phyloP scores from a whole-genome alignment of 2,797 vertebrate species.

The Silurus lanzhouensis region DNA sequence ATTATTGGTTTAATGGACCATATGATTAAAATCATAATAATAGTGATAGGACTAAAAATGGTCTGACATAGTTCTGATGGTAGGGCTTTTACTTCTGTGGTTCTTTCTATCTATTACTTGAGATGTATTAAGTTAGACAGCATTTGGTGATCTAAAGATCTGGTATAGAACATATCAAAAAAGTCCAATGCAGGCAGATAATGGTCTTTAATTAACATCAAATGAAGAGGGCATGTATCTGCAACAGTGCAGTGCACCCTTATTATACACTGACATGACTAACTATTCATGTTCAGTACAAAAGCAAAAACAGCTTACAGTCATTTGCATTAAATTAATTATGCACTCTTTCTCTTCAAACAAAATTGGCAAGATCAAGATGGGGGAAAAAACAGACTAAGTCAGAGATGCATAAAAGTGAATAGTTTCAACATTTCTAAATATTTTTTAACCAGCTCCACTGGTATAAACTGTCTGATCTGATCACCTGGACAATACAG shows the following conservation, averaged over 20 bases:
- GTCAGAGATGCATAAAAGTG: neutral
- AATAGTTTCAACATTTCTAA: neutral
- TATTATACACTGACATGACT: neutral
- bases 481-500: neutral
- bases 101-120: slow-evolving; percentile 15
- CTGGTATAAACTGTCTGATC: neutral
- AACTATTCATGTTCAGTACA: slow-evolving; percentile 14
- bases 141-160: slow-evolving; percentile 10
- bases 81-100: neutral
- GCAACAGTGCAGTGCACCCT: neutral
- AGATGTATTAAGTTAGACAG: neutral
- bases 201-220: slow-evolving; percentile 11
- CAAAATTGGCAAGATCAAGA: neutral
- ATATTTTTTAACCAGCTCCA: neutral
- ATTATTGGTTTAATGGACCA: neutral
- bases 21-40: neutral
- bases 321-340: slow-evolving; percentile 20
- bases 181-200: neutral
- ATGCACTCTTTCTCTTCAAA: slow-evolving; percentile 1
- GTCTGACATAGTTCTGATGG: neutral
- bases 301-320: slow-evolving; percentile 16
- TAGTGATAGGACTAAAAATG: neutral
- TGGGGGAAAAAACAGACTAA: neutral
- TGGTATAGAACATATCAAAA: neutral
- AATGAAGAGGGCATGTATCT: slow-evolving; percentile 17